A percentile compares a stretch with the other conserved stretches of the same genome.
Conservation (phyloP, 2,797 vertebrate genomes). For the Takifugu rubripes region DNA sequence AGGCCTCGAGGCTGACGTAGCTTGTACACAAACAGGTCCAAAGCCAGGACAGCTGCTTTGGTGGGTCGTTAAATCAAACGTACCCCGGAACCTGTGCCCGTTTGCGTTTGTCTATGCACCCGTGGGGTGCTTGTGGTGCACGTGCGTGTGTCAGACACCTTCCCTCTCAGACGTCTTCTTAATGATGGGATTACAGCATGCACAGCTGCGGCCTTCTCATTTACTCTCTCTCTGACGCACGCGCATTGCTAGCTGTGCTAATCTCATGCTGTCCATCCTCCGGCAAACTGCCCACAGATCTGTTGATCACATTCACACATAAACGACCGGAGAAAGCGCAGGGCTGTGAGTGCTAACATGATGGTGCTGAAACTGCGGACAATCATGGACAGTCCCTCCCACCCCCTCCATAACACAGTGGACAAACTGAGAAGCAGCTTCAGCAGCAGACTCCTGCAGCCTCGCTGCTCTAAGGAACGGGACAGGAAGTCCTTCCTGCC, state of each 20-base stretch:
- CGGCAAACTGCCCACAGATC: not conserved
- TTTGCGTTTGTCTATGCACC: slow-evolving; percentile 10
- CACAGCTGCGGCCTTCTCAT: slow-evolving; percentile 67
- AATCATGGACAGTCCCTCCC: too few species aligned
- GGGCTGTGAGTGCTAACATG: too few species aligned
- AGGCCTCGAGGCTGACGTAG: slow-evolving; percentile 36
- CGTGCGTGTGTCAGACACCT: slow-evolving; percentile 15
- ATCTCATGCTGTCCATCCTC: not conserved
- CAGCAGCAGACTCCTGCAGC: too few species aligned
- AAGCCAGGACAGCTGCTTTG: slow-evolving; percentile 30
- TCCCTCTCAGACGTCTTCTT: slow-evolving; percentile 54
- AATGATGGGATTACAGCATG: slow-evolving; percentile 66
- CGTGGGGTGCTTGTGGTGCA: slow-evolving; percentile 6
- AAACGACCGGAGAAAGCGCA: not conserved
- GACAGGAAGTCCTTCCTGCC: too few species aligned
- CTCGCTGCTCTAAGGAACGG: too few species aligned
- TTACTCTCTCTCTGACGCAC: slow-evolving; percentile 2
- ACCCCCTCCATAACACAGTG: too few species aligned
- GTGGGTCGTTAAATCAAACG: slow-evolving; percentile 35
- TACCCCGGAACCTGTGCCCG: slow-evolving; percentile 24
- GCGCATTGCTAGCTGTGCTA: not conserved
- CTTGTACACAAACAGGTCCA: slow-evolving; percentile 41
- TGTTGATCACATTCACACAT: slow-evolving; percentile 1
- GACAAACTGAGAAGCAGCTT: too few species aligned
- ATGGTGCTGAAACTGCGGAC: too few species aligned